phyloP scores from a whole-genome alignment of 2,113 vertebrate species.

The Halcyon malimbica region DNA sequence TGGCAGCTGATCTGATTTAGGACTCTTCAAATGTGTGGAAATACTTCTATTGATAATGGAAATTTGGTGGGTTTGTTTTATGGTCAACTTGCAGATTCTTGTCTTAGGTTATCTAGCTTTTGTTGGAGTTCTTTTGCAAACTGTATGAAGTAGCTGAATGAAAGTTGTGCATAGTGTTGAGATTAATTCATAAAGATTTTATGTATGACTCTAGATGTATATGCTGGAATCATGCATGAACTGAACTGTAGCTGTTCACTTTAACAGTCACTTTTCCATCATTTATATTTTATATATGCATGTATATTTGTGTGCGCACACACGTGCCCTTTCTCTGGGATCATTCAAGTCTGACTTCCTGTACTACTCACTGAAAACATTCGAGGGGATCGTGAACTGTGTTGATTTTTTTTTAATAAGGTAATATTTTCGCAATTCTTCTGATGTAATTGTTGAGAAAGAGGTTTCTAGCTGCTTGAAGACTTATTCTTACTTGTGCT shows the following conservation, averaged over 20 bases:
- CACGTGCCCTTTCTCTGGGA: not conserved
- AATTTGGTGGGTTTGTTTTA: not conserved
- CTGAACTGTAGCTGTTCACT: not conserved
- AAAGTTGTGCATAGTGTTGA: not conserved
- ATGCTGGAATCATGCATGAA: not conserved
- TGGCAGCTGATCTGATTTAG: not conserved
- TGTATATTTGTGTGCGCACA: not conserved
- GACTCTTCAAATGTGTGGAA: not conserved
- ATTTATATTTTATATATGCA: not conserved
- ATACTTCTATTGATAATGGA: not conserved
- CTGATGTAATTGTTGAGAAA: not conserved
- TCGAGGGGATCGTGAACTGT: not conserved
- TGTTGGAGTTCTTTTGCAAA: not conserved
- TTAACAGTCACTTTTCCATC: not conserved
- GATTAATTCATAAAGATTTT: not conserved
- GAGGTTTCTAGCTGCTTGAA: not conserved
- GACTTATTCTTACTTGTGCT: not conserved
- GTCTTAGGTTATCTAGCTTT: not conserved
- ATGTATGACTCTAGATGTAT: not conserved
- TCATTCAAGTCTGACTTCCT: not conserved
- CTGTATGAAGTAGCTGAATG: not conserved
- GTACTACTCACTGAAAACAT: not conserved
- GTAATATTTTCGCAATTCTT: not conserved
- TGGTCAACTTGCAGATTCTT: not conserved
- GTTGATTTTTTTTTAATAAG: not conserved